These are phyloP conservation scores for Lepidostoma basale DNA, from an alignment of 1,140 invertebrate species.

Conservation along the genomic window DNA sequence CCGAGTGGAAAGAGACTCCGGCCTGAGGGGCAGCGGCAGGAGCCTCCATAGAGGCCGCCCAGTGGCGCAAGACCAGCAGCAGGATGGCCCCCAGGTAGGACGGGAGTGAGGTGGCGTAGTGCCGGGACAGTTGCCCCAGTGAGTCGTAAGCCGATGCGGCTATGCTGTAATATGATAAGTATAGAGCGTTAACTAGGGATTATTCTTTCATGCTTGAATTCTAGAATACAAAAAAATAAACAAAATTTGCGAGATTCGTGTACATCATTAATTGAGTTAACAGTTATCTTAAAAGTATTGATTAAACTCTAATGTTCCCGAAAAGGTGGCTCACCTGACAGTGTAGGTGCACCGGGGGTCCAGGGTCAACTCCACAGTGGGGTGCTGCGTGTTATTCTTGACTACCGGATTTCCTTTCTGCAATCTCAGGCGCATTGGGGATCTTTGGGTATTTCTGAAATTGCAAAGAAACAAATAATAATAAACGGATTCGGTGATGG, in stretches of 20 bases:
- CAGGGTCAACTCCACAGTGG: constrained; percentile 61
- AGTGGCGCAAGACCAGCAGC: constrained; percentile 53
- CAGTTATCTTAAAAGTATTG: too few relatives aligned
- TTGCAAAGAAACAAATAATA: too few relatives aligned
- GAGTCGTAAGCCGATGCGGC: constrained; percentile 47
- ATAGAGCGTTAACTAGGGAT: too few relatives aligned
- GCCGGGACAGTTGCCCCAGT: constrained; percentile 52
- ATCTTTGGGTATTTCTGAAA: constrained; percentile 57
- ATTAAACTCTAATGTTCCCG: too few relatives aligned
- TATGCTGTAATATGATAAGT: constrained; percentile 50
- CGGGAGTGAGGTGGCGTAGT: constrained; percentile 53
- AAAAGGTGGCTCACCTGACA: constrained; percentile 54
- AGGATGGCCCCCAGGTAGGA: constrained; percentile 54
- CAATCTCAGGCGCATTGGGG: constrained; percentile 60
- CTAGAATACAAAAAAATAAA: too few relatives aligned
- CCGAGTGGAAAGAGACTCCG: constrained; percentile 51
- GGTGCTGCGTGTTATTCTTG: constrained; percentile 49
- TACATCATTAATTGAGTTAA: too few relatives aligned
- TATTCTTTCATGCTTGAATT: too few relatives aligned
- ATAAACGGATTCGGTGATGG: too few relatives aligned
- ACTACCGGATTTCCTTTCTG: constrained; percentile 51
- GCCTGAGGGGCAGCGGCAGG: constrained; percentile 29
- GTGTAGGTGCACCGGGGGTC: constrained; percentile 66
- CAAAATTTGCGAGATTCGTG: too few relatives aligned
- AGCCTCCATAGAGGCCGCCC: constrained; percentile 47